Conservation (phyloP, 2,888 invertebrate genomes). For the Pristionchus fissidentatus region DNA sequence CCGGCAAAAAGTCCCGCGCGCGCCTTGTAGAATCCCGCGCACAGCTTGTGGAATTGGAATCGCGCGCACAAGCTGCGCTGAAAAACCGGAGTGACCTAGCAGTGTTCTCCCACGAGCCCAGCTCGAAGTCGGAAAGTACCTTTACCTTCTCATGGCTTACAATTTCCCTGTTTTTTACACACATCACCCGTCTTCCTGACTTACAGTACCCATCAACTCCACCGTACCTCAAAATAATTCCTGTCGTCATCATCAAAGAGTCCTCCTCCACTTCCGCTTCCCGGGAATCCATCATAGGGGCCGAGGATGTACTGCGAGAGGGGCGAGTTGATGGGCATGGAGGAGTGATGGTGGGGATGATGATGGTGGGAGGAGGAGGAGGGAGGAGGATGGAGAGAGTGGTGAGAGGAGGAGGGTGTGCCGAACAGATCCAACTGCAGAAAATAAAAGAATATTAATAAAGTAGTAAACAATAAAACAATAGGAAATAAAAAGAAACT, state of each 20-base stretch:
- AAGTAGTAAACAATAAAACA: no score
- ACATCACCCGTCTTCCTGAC: no score
- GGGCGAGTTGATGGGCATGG: background rate
- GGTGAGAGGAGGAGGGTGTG: background rate
- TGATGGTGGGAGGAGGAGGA: slow-evolving; percentile 4
- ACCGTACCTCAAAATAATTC: slow-evolving; percentile 23
- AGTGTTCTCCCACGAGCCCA: no score
- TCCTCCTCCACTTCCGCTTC: background rate
- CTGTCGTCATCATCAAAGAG: background rate
- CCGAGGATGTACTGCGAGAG: slow-evolving; percentile 45
- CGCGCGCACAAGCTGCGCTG: no score
- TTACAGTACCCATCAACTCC: no score
- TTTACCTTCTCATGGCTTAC: no score
- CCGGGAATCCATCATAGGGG: slow-evolving; percentile 25
- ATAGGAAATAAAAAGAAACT: no score
- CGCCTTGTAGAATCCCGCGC: no score
- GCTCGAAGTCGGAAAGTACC: no score
- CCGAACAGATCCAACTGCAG: slow-evolving; percentile 26
- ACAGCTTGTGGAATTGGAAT: no score
- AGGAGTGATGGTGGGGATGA: background rate
- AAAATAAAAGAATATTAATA: background rate
- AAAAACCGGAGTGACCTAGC: no score
- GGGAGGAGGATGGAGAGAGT: slow-evolving; percentile 1
- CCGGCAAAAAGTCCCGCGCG: no score
- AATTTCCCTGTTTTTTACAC: background rate